Conservation (phyloP, 2,797 vertebrate genomes). For the Rhinella marina region DNA sequence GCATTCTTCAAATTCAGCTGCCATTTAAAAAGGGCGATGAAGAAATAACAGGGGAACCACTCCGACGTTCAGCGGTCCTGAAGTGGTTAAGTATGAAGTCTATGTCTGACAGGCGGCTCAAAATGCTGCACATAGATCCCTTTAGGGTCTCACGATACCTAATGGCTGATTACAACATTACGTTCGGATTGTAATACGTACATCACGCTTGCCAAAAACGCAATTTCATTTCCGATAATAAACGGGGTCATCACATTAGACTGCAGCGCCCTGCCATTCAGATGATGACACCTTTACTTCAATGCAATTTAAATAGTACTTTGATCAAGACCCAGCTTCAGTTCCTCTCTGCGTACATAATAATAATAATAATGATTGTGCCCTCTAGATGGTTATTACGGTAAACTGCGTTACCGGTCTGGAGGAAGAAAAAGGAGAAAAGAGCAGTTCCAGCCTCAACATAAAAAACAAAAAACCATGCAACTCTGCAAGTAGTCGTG, state of each 20-base stretch:
- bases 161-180: not conserved
- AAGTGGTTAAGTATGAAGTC: too few relatives aligned
- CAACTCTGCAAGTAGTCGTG: too few relatives aligned
- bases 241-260: not conserved
- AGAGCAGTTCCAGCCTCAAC: too few relatives aligned
- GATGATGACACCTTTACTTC: not conserved
- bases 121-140: not conserved
- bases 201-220: not conserved
- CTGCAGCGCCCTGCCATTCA: not conserved
- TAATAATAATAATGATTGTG: not conserved
- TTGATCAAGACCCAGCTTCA: not conserved
- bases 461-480: too few relatives aligned
- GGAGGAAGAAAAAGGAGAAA: too few relatives aligned
- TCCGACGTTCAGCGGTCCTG: too few relatives aligned
- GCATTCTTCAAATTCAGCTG: too few relatives aligned
- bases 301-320: not conserved
- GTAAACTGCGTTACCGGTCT: not conserved
- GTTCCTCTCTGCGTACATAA: not conserved
- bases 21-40: too few relatives aligned
- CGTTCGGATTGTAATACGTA: not conserved
- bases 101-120: not conserved
- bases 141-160: not conserved
- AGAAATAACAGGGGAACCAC: too few relatives aligned
- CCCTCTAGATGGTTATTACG: not conserved
- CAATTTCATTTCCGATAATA: not conserved